A percentile compares a stretch with the other conserved stretches of the same genome.
phyloP scores from a whole-genome alignment of 2,113 vertebrate species.

The Asarcornis scutulata region DNA sequence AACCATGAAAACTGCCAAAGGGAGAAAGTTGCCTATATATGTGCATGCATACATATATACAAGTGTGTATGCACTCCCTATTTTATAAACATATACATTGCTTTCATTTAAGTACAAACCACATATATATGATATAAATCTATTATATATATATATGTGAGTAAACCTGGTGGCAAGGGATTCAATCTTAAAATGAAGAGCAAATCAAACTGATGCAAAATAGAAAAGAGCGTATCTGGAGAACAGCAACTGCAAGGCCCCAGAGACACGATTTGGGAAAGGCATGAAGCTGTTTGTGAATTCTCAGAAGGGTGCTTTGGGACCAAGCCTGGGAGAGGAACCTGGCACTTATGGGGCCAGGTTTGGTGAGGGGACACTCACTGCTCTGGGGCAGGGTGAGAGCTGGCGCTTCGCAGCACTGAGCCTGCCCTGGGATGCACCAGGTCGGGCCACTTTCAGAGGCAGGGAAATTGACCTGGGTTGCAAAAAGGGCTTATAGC shows the following conservation, averaged over 20 bases:
- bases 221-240: not conserved
- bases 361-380: too few relatives aligned
- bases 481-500: too few relatives aligned
- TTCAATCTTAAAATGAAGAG: not conserved
- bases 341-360: not conserved
- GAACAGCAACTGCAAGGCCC: not conserved
- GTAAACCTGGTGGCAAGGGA: fast-evolving
- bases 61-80: too few relatives aligned
- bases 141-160: not conserved
- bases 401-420: too few relatives aligned
- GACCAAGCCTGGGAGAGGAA: not conserved
- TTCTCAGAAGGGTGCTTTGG: not conserved
- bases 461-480: too few relatives aligned
- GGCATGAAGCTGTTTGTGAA: not conserved
- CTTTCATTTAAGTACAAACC: not conserved
- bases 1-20: not conserved
- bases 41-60: too few relatives aligned
- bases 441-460: too few relatives aligned
- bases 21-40: too few relatives aligned
- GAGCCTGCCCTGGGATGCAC: too few relatives aligned
- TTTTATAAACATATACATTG: not conserved
- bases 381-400: too few relatives aligned
- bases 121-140: not conserved
- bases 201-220: not conserved
- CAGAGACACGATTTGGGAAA: not conserved